Conservation (phyloP, 2,888 invertebrate genomes). For the Boloria selene region DNA sequence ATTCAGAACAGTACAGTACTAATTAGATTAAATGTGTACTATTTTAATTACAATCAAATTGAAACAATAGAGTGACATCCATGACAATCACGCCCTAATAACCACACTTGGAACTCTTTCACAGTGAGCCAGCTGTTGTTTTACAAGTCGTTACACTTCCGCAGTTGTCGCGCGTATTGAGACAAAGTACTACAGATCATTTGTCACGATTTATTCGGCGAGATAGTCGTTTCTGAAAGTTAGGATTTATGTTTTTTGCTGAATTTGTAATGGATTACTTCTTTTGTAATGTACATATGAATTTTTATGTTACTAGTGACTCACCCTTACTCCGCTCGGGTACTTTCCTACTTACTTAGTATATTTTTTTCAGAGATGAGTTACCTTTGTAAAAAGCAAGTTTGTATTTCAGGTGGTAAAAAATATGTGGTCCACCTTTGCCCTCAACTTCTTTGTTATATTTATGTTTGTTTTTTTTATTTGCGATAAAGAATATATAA, state of each 20-base stretch:
- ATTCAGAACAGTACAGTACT: not conserved
- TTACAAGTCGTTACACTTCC: constrained; percentile 23
- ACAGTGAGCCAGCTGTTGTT: constrained; percentile 24
- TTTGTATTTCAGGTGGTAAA: too few species aligned
- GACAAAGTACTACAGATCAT: constrained; percentile 33
- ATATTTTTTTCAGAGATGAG: too few species aligned
- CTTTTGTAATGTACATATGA: too few species aligned
- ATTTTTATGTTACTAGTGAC: too few species aligned
- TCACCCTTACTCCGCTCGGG: too few species aligned
- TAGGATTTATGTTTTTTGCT: constrained; percentile 1
- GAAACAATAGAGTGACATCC: constrained; percentile 26
- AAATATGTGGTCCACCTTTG: too few species aligned
- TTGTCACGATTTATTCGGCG: constrained; percentile 30
- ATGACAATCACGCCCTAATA: constrained; percentile 31
- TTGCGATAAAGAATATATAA: too few species aligned
- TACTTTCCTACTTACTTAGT: too few species aligned
- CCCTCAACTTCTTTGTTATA: too few species aligned
- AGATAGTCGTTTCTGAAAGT: not conserved
- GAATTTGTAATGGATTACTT: too few species aligned
- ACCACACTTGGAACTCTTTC: constrained; percentile 26
- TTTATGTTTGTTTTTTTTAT: too few species aligned
- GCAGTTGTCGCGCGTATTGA: constrained; percentile 26
- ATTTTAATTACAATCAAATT: constrained; percentile 15
- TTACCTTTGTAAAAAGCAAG: too few species aligned
- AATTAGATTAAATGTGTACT: not conserved